phyloP scores from a whole-genome alignment of 2,888 invertebrate genomes.

The Uropetala carovei region DNA sequence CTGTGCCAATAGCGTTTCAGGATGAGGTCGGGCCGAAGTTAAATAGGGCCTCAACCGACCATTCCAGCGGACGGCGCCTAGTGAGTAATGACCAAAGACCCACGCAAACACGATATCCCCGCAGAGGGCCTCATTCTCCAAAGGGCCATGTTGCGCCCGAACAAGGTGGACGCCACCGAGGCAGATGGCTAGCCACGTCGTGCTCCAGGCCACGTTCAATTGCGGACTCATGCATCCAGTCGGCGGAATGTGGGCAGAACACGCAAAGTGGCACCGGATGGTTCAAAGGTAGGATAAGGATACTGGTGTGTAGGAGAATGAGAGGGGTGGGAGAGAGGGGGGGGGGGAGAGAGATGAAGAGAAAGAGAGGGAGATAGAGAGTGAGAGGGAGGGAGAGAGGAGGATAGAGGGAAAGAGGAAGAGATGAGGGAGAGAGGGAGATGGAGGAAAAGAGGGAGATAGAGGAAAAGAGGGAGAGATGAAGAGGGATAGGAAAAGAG shows the following conservation, averaged over 20 bases:
- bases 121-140: conserved; percentile 22
- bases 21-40: background rate
- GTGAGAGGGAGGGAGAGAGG: background rate
- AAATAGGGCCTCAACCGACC: background rate
- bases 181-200: background rate
- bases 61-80: background rate
- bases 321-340: background rate
- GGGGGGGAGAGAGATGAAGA: too few species aligned
- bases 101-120: conserved; percentile 38
- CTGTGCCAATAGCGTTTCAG: background rate
- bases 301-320: background rate
- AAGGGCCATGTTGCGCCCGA: conserved; percentile 18
- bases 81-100: conserved; percentile 49
- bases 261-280: background rate
- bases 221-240: background rate
- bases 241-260: background rate
- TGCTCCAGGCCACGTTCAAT: background rate
- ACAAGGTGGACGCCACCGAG: background rate
- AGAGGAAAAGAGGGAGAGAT: background rate
- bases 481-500: conserved; percentile 6
- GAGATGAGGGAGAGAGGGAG: background rate
- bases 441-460: background rate
- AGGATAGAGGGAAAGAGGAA: background rate
- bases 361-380: too few species aligned
- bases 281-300: conserved; percentile 8